Evolutionary conservation across 2,888 invertebrate species (phyloP), one percentile per base, ranked within the genome.

Genomic region (Brachypalpus laphriformis): DNA sequence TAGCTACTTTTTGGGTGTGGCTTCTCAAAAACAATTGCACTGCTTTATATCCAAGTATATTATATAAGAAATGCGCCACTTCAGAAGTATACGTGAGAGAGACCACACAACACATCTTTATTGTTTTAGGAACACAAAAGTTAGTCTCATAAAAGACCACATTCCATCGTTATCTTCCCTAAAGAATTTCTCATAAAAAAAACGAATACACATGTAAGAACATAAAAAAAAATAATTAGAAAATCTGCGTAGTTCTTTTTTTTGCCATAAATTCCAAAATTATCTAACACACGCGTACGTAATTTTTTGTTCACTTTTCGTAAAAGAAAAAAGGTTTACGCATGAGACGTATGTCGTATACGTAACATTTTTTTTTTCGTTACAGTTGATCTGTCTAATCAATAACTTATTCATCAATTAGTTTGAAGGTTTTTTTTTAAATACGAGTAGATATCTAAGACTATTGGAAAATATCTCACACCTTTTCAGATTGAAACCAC

Each of bases 121-220:
- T 7, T 22, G 22, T 22, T 40, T 14, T 57, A 37, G 28, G 6
- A 2, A 9, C 5, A 5, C 25, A 16, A 59, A 14, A 42, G 3
- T 18, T 18, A 18, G 18, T 31, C 61, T 18, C 45, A 31, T 28
- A 47, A 63, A 45, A 63, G 9, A 31, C 25, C 16, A 18, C 61
- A 66, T 66, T 54, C 66, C 66, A 25, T 6, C 31, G 54, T 68
- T 68, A 68, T 68, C 68, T 68, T 20, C 1, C n/a, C n/a, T n/a
- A 16, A 25, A 28, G 16, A 3, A 31, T 31, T 37, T 66, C 18
- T 3, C 28, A 56, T 16, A 11, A 54, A 54, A 40, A 7, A n/a
- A 49, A 56, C 40, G 45, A 31, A 56, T n/a, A 25, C 9, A 56
- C 14, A 7, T 11, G n/a, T 7, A 14, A 22, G 7, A 9, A 49